phyloP scores from a whole-genome alignment of 2,113 vertebrate genomes.

The Osmerus eperlanus region DNA sequence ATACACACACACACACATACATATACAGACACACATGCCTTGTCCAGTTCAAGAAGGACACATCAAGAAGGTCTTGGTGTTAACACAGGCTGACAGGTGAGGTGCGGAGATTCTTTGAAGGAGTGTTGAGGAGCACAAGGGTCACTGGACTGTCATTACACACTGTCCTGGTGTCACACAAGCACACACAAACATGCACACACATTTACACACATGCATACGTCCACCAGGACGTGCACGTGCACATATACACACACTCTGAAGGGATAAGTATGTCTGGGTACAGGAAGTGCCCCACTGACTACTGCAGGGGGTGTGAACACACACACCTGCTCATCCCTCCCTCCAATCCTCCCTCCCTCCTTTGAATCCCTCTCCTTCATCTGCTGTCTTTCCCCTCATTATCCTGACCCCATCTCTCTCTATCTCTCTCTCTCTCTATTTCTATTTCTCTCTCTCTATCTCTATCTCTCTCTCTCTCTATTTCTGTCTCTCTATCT shows the following conservation, averaged over 20 bases:
- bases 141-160: constrained; percentile 17
- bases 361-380: neutral
- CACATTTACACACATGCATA: constrained; percentile 12
- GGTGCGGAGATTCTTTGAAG: neutral
- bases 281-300: constrained; percentile 7
- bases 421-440: neutral
- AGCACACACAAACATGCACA: neutral
- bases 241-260: neutral
- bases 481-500: neutral
- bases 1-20: neutral
- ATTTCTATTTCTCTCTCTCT: neutral
- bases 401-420: neutral
- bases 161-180: neutral
- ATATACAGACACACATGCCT: constrained; percentile 6
- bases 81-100: constrained; percentile 16
- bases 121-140: neutral
- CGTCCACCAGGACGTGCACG: neutral
- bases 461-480: neutral
- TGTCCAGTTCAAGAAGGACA: neutral
- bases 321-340: constrained; percentile 5
- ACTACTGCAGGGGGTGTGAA: neutral
- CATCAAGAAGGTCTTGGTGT: too few relatives aligned
- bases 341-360: neutral
- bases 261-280: neutral
- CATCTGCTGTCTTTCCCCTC: neutral